Conservation (phyloP, 2,113 vertebrate genomes). For the mouse (Mus musculus) region DNA sequence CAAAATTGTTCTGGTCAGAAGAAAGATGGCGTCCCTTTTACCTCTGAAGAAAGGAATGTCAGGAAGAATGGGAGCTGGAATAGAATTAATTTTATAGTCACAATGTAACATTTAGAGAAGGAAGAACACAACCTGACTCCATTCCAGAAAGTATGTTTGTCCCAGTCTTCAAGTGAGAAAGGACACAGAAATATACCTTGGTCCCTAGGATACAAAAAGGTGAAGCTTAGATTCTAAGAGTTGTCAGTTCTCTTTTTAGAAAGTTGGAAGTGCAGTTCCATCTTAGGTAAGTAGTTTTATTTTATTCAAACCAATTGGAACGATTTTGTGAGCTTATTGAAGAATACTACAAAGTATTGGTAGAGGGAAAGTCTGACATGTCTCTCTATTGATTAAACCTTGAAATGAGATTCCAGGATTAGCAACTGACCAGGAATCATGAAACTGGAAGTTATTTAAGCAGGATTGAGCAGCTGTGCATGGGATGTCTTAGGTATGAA, state of each 20-base stretch:
- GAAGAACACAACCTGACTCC: not conserved
- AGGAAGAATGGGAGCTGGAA: not conserved
- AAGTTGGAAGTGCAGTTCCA: not conserved
- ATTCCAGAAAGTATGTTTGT: not conserved
- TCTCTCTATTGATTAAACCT: not conserved
- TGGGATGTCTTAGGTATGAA: not conserved
- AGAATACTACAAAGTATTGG: not conserved
- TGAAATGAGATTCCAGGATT: not conserved
- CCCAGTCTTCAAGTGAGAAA: not conserved
- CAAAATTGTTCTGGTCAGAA: not conserved
- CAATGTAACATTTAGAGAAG: not conserved
- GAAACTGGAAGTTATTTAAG: not conserved
- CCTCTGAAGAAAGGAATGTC: not conserved
- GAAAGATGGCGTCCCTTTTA: not conserved
- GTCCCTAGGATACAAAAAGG: not conserved
- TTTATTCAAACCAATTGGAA: not conserved
- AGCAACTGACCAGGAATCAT: not conserved
- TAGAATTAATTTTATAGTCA: not conserved
- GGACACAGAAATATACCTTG: not conserved
- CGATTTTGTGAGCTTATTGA: not conserved
- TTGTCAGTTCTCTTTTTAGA: not conserved
- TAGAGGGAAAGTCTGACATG: not conserved
- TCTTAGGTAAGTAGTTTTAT: not conserved
- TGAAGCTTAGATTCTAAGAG: too few relatives aligned
- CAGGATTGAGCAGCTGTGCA: rapidly evolving